A percentile compares a stretch with the other conserved stretches of the same genome.
Evolutionary conservation across 2,113 vertebrate species (phyloP).

Genomic region (Xyliphius kryptos): DNA sequence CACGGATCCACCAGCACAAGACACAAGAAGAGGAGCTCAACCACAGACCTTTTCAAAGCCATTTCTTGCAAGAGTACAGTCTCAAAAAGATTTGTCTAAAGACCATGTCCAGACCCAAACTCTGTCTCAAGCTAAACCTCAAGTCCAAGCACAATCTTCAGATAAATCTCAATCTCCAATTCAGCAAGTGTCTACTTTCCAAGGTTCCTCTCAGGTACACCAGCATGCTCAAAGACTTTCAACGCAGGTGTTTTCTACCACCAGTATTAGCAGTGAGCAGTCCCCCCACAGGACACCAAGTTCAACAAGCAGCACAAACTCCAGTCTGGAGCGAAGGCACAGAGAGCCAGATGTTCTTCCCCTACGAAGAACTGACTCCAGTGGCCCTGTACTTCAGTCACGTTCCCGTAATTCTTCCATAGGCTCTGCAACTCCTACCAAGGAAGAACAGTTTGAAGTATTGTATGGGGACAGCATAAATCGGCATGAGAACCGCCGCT

Average conservation of each 20-base stretch:
- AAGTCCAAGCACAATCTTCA: slow-evolving; percentile 1
- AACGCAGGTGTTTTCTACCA: slow-evolving; percentile 48
- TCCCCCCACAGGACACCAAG: slow-evolving; percentile 43
- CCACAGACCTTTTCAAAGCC: slow-evolving; percentile 33
- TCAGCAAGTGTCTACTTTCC: slow-evolving; percentile 35
- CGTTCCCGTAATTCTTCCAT: slow-evolving; percentile 72
- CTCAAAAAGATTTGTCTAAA: slow-evolving; percentile 26
- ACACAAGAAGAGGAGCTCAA: slow-evolving; percentile 34
- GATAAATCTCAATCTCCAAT: slow-evolving; percentile 10
- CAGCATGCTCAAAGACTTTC: slow-evolving; percentile 29
- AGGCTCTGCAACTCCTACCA: no score
- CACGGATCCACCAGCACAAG: slow-evolving; percentile 16
- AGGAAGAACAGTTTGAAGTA: slow-evolving; percentile 79
- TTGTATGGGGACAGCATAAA: slow-evolving; percentile 85
- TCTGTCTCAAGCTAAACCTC: slow-evolving; percentile 39
- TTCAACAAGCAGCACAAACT: slow-evolving; percentile 53
- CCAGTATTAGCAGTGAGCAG: slow-evolving; percentile 43
- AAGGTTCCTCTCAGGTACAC: slow-evolving; percentile 8
- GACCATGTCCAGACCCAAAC: slow-evolving; percentile 38
- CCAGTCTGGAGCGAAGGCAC: slow-evolving; percentile 61
- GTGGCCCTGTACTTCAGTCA: slow-evolving; percentile 67
- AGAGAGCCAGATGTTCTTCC: slow-evolving; percentile 82
- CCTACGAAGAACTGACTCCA: slow-evolving; percentile 77
- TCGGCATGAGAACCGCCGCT: slow-evolving; percentile 87
- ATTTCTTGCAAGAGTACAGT: slow-evolving; percentile 25